phyloP scores from a whole-genome alignment of 2,797 vertebrate species.

The Huso huso region DNA sequence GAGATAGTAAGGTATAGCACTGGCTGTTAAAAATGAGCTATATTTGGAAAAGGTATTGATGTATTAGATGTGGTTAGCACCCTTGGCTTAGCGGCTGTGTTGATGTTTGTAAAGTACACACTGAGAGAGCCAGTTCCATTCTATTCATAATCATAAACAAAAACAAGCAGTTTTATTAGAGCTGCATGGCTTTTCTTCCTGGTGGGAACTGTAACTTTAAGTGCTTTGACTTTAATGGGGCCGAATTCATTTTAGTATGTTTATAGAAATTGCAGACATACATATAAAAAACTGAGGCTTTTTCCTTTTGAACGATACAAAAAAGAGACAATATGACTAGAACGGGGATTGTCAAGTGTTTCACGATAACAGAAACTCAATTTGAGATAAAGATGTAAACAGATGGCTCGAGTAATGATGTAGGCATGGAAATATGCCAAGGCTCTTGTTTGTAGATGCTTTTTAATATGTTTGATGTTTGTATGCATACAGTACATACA shows the following conservation, averaged over 20 bases:
- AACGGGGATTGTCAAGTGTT: too few species aligned
- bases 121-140: not conserved
- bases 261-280: not conserved
- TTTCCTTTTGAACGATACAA: too few species aligned
- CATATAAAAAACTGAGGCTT: too few species aligned
- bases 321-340: too few species aligned
- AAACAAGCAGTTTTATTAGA: not conserved
- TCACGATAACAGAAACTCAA: too few species aligned
- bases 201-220: not conserved
- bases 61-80: not conserved
- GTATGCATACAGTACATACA: too few species aligned
- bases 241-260: not conserved
- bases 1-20: not conserved
- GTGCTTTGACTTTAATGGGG: conserved; percentile 1
- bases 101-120: not conserved
- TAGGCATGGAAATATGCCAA: too few species aligned
- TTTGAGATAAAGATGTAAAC: too few species aligned
- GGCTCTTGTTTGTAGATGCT: too few species aligned
- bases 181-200: not conserved
- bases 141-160: not conserved
- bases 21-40: not conserved
- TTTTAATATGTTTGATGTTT: too few species aligned
- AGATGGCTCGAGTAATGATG: too few species aligned
- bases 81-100: not conserved
- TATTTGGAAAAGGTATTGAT: not conserved